Percentiles rank a stretch among this genome's conserved stretches.
These are phyloP conservation scores for Lycorma delicatula DNA, from an alignment of 1,140 invertebrate genomes.

Conservation along the genomic window DNA sequence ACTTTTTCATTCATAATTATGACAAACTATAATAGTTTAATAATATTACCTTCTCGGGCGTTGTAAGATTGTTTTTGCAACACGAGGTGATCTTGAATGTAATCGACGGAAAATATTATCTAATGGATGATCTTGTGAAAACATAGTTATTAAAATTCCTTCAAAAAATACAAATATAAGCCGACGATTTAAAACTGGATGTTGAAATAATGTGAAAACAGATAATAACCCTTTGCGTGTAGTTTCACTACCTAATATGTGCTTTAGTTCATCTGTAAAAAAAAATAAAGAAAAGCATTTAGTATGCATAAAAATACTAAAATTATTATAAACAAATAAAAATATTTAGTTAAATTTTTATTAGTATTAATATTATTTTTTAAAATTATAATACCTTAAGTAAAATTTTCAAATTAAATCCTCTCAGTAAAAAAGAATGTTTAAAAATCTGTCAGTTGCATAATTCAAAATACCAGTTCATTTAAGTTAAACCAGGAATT, in stretches of 20 bases:
- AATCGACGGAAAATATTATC: slow-evolving; percentile 11
- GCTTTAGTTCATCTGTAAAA: slow-evolving; percentile 75
- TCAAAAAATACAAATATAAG: slow-evolving; percentile 83
- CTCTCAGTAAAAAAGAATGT: too few relatives aligned
- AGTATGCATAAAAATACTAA: too few relatives aligned
- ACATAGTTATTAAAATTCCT: slow-evolving; percentile 63
- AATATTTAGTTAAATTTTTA: not conserved
- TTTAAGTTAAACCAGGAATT: too few relatives aligned
- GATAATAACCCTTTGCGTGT: slow-evolving; percentile 77
- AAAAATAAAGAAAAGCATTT: slow-evolving; percentile 25
- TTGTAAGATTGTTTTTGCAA: not conserved
- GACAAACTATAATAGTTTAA: too few relatives aligned
- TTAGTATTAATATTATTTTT: not conserved
- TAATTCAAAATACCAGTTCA: too few relatives aligned
- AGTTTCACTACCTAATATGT: slow-evolving; percentile 85
- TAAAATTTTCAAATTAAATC: too few relatives aligned
- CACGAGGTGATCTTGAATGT: slow-evolving; percentile 14
- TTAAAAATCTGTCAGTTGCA: too few relatives aligned
- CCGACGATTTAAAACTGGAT: slow-evolving; percentile 73
- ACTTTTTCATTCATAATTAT: too few relatives aligned
- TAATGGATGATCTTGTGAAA: slow-evolving; percentile 33
- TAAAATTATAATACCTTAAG: too few relatives aligned
- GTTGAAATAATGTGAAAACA: slow-evolving; percentile 83
- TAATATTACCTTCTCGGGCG: not conserved
- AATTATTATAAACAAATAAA: too few relatives aligned